Percentiles rank a stretch among this genome's conserved stretches.
These are phyloP conservation scores for Pachycephala philippinensis DNA, from an alignment of 2,113 vertebrate species.

Conservation along the genomic window DNA sequence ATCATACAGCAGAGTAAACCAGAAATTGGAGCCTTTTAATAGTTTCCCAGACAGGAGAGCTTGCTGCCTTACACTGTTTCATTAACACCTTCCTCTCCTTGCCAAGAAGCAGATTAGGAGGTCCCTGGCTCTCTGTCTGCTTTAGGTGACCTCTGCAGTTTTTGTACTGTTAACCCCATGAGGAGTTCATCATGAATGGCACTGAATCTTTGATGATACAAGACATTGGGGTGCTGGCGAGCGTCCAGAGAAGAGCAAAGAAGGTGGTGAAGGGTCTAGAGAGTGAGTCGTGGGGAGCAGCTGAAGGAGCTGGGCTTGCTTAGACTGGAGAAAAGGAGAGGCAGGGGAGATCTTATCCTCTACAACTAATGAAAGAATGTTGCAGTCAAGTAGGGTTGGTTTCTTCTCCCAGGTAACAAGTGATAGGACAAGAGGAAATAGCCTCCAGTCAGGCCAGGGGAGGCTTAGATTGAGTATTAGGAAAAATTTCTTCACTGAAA, in stretches of 20 bases:
- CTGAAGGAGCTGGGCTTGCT: not conserved
- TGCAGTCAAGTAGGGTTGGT: not conserved
- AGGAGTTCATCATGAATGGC: not conserved
- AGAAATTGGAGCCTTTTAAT: not conserved
- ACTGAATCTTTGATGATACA: not conserved
- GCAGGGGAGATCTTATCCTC: not conserved
- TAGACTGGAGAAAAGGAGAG: not conserved
- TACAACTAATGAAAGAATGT: not conserved
- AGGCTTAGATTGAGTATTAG: not conserved
- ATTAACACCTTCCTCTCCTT: not conserved
- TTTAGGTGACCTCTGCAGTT: not conserved
- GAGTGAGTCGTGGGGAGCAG: too few relatives aligned
- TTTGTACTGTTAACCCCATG: not conserved
- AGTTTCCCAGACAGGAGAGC: not conserved
- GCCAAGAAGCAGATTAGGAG: not conserved
- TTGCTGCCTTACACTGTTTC: not conserved
- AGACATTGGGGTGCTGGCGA: not conserved
- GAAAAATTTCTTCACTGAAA: not conserved
- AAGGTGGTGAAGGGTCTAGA: not conserved
- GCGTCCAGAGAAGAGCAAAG: not conserved
- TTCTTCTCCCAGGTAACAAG: not conserved
- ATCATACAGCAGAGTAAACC: not conserved
- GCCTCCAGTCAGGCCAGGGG: not conserved
- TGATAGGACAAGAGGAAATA: not conserved
- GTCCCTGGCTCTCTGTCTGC: not conserved